These are phyloP conservation scores for Eubasilissa regina DNA, from an alignment of 1,140 invertebrate species.

Conservation along the genomic window DNA sequence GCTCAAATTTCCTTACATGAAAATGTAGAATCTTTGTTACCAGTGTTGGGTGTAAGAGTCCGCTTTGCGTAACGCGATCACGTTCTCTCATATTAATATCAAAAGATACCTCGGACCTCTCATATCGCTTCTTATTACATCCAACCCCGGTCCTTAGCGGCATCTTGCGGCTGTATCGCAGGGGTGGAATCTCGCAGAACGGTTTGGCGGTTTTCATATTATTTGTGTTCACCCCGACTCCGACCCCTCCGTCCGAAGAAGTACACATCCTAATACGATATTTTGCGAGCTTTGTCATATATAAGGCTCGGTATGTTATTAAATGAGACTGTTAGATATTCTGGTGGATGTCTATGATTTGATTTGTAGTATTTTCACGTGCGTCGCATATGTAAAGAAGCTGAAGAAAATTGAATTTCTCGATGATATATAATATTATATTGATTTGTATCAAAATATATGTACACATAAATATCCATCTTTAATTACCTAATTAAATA, in stretches of 20 bases:
- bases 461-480: too few species aligned
- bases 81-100: slow-evolving; percentile 60
- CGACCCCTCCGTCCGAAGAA: not conserved
- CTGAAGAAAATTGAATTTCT: not conserved
- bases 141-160: slow-evolving; percentile 34
- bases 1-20: not conserved
- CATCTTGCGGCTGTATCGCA: slow-evolving; percentile 43
- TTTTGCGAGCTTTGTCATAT: slow-evolving; percentile 40
- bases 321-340: slow-evolving; percentile 27
- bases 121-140: slow-evolving; percentile 60
- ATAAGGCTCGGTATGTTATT: slow-evolving; percentile 29
- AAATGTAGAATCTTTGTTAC: not conserved
- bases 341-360: slow-evolving; percentile 4
- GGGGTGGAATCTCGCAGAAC: slow-evolving; percentile 35
- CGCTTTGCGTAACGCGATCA: slow-evolving; percentile 52
- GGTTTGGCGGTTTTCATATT: slow-evolving; percentile 43
- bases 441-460: too few species aligned
- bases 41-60: not conserved
- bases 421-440: not conserved
- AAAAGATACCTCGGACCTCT: slow-evolving; percentile 52
- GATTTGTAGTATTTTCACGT: slow-evolving; percentile 33
- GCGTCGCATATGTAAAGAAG: not conserved
- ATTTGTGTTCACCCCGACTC: slow-evolving; percentile 26
- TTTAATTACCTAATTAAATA: too few species aligned
- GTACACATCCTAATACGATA: slow-evolving; percentile 16